These are phyloP conservation scores for Cheilosia impressa DNA, from an alignment of 2,888 invertebrate species.

Conservation along the genomic window DNA sequence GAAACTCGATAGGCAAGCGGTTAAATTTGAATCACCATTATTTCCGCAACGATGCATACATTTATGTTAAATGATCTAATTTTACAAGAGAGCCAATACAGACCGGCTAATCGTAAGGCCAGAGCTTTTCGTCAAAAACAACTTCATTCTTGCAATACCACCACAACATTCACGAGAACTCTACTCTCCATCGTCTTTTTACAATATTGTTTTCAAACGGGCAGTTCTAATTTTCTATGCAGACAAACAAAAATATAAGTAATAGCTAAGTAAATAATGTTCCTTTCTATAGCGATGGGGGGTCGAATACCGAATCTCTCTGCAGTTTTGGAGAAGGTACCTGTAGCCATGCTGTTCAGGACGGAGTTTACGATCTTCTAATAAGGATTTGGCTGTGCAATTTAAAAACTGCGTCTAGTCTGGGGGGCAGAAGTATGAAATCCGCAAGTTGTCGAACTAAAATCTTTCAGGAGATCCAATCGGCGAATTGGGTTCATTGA, in stretches of 20 bases:
- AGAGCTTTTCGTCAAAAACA: constrained; percentile 13
- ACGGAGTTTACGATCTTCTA: no score
- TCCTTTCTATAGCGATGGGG: background rate
- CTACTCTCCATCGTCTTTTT: constrained; percentile 24
- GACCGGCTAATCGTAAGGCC: constrained; percentile 25
- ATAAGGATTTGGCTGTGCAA: no score
- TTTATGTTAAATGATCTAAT: constrained; percentile 45
- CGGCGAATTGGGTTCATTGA: no score
- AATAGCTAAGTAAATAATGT: constrained; percentile 32
- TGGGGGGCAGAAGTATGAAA: background rate
- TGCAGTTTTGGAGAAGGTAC: no score
- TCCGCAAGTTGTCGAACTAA: no score
- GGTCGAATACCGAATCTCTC: background rate
- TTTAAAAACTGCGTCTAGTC: no score
- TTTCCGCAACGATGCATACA: constrained; percentile 38
- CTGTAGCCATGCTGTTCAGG: no score
- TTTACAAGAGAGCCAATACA: constrained; percentile 18
- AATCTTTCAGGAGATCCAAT: no score
- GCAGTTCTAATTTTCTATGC: constrained; percentile 68
- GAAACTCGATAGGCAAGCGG: constrained; percentile 89
- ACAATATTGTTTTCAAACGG: constrained; percentile 45
- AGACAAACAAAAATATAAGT: constrained; percentile 51
- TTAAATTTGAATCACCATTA: constrained; percentile 31
- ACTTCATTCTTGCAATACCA: constrained; percentile 40
- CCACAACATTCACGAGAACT: constrained; percentile 41